Evolutionary conservation across 2,888 invertebrate genomes (phyloP).

Genomic region (Caenorhabditis sinica): DNA sequence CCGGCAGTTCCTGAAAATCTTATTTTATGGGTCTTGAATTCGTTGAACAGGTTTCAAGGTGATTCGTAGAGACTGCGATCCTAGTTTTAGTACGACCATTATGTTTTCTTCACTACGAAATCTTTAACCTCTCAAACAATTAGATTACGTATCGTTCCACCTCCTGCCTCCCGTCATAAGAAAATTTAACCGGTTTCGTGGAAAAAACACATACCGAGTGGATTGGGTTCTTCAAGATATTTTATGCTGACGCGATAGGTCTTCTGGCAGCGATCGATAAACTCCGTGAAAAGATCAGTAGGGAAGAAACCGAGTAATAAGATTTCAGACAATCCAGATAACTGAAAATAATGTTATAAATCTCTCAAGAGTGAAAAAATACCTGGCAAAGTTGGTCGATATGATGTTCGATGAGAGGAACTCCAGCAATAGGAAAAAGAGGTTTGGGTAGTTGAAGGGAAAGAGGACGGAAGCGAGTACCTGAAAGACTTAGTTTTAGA

Average conservation of each 20-base stretch:
- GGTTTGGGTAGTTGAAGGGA: slow-evolving; percentile 98
- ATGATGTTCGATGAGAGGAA: slow-evolving; percentile 96
- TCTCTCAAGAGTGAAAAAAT: not conserved
- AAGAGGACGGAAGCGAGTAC: slow-evolving; percentile 96
- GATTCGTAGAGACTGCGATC: not conserved
- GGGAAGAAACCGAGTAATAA: slow-evolving; percentile 96
- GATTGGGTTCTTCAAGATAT: slow-evolving; percentile 94
- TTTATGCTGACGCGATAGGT: slow-evolving; percentile 78
- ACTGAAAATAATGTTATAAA: slow-evolving; percentile 84
- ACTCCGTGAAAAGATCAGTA: slow-evolving; percentile 90
- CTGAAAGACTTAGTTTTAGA: slow-evolving; percentile 86
- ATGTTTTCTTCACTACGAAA: not conserved
- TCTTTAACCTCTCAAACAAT: slow-evolving; percentile 29
- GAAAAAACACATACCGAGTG: slow-evolving; percentile 87
- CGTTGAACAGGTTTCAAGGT: too few relatives aligned
- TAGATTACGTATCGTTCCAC: slow-evolving; percentile 46
- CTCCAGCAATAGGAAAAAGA: slow-evolving; percentile 95
- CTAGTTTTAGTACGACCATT: not conserved
- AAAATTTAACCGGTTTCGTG: slow-evolving; percentile 39
- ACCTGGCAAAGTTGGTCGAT: slow-evolving; percentile 91
- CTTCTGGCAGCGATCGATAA: slow-evolving; percentile 88
- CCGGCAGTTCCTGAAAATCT: slow-evolving; percentile 90
- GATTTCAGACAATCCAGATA: slow-evolving; percentile 92
- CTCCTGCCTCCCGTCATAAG: slow-evolving; percentile 3
- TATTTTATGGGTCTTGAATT: not conserved